Evolutionary conservation across 2,113 vertebrate species (phyloP).

Genomic region (Pionites leucogaster): DNA sequence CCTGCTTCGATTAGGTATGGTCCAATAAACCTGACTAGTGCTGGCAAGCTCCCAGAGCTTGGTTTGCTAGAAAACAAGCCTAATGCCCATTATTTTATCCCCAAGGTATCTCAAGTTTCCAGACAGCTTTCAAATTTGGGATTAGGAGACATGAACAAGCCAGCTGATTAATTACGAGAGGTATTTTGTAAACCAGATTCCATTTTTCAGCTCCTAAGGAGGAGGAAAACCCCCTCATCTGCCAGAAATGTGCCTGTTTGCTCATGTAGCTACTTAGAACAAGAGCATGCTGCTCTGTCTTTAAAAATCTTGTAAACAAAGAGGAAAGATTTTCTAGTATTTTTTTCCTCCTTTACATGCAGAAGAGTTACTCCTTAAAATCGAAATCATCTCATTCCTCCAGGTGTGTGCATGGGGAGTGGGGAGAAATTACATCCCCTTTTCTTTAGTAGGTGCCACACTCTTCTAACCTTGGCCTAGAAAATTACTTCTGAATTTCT

Average conservation of each 20-base stretch:
- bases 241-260: not conserved
- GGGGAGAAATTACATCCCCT: not conserved
- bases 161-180: slow-evolving; percentile 11
- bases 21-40: not conserved
- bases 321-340: not conserved
- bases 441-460: not conserved
- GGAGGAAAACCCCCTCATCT: not conserved
- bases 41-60: not conserved
- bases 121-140: slow-evolving; percentile 13
- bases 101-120: not conserved
- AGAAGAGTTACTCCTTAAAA: not conserved
- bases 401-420: not conserved
- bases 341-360: not conserved
- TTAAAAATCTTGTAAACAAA: not conserved
- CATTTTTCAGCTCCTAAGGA: slow-evolving; percentile 10
- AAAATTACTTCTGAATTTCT: not conserved
- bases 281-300: not conserved
- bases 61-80: not conserved
- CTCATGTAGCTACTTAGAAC: not conserved
- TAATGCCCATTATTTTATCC: slow-evolving; percentile 16
- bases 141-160: slow-evolving; percentile 1
- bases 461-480: not conserved
- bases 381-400: not conserved
- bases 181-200: not conserved
- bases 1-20: not conserved